Percentiles rank a stretch among this genome's conserved stretches.
Evolutionary conservation across 2,113 vertebrate genomes (phyloP).

Genomic region (Oreochromis spilurus): DNA sequence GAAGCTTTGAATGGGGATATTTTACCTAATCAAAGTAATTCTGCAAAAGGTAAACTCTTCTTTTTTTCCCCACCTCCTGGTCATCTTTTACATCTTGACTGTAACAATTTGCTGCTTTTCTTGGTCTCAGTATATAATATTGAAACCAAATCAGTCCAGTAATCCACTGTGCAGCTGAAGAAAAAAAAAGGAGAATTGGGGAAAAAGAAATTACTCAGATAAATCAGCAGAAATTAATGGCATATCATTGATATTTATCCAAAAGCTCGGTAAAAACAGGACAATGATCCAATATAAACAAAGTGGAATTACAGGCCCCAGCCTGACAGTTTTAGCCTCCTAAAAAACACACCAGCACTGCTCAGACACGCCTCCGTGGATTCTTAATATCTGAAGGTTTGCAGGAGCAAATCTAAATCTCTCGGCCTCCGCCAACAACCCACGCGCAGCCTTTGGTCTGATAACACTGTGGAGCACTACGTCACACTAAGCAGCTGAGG

Average conservation of each 20-base stretch:
- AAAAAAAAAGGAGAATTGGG: background rate
- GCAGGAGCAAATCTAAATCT: background rate
- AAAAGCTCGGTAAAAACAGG: background rate
- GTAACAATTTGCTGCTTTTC: background rate
- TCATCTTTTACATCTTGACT: background rate
- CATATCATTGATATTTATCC: background rate
- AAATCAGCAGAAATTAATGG: background rate
- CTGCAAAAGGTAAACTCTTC: background rate
- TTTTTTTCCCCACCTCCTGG: background rate
- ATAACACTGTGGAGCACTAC: conserved; percentile 25
- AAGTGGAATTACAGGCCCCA: background rate
- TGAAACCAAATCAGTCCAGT: background rate
- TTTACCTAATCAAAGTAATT: background rate
- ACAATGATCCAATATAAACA: background rate
- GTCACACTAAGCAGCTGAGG: conserved; percentile 4
- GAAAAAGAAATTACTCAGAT: background rate
- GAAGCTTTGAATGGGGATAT: background rate
- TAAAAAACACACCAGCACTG: background rate
- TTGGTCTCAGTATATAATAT: background rate
- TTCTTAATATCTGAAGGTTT: background rate
- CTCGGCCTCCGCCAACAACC: background rate
- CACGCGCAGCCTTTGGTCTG: conserved; percentile 56
- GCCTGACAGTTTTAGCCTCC: background rate
- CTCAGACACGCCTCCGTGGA: background rate
- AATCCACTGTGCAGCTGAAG: background rate